A percentile compares a stretch with the other conserved stretches of the same genome.
These are phyloP conservation scores for Chrysolina oricalcia DNA, from an alignment of 2,888 invertebrate genomes.

Conservation along the genomic window DNA sequence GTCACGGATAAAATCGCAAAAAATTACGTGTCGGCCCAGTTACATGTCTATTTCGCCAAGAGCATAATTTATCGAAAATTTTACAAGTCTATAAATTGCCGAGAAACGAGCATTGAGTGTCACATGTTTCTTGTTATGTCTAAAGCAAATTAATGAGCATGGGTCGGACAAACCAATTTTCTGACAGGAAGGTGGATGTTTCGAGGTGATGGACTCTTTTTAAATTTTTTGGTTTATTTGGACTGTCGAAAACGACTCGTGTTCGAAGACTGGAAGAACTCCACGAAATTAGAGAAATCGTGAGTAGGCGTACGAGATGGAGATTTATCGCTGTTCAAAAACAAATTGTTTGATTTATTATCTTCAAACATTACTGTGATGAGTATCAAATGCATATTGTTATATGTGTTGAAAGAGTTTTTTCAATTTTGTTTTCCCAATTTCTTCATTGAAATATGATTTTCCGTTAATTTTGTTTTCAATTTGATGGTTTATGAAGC, in stretches of 20 bases:
- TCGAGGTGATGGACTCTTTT: conserved; percentile 23
- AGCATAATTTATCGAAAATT: conserved; percentile 41
- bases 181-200: conserved; percentile 39
- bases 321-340: conserved; percentile 10
- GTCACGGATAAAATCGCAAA: conserved; percentile 20
- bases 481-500: background rate
- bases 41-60: conserved; percentile 44
- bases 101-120: conserved; percentile 41
- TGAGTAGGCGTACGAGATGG: conserved; percentile 14
- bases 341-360: conserved; percentile 9
- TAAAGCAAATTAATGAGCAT: conserved; percentile 42
- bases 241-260: conserved; percentile 7
- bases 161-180: conserved; percentile 41
- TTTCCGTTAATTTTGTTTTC: background rate
- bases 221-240: conserved; percentile 24
- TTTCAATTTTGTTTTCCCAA: background rate
- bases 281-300: conserved; percentile 23
- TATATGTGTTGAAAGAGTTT: background rate
- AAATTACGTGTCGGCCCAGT: conserved; percentile 36
- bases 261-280: conserved; percentile 15
- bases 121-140: conserved; percentile 46
- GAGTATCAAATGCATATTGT: background rate
- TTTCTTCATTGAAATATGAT: background rate
- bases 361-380: background rate
- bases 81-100: conserved; percentile 42